phyloP scores from a whole-genome alignment of 2,888 invertebrate genomes.

The Margaritifera margaritifera region DNA sequence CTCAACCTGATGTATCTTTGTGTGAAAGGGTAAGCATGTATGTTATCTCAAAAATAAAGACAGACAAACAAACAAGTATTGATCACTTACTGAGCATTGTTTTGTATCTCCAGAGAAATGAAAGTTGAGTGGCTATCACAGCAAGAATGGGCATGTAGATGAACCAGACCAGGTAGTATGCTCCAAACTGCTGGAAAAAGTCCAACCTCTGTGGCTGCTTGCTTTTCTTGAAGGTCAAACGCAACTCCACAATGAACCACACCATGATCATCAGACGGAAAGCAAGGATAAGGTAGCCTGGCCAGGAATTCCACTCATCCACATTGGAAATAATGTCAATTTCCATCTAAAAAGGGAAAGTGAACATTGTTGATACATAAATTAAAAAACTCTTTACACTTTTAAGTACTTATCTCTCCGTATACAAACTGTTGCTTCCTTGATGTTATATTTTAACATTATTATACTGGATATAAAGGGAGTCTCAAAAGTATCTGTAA shows the following conservation, averaged over 20 bases:
- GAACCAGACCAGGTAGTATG: constrained; percentile 98
- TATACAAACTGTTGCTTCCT: too few species aligned
- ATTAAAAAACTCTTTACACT: neutral
- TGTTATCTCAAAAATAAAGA: too few species aligned
- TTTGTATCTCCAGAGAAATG: constrained; percentile 96
- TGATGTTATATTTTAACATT: too few species aligned
- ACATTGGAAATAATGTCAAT: constrained; percentile 96
- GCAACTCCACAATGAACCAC: constrained; percentile 86
- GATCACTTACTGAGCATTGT: constrained; percentile 85
- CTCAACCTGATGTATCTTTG: too few species aligned
- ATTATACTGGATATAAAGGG: too few species aligned
- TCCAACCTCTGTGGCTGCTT: constrained; percentile 88
- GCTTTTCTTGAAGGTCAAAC: constrained; percentile 85
- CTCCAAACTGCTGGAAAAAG: constrained; percentile 96
- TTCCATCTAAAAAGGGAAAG: constrained; percentile 82
- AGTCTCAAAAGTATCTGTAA: too few species aligned
- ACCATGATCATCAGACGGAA: constrained; percentile 89
- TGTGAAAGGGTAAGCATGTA: too few species aligned
- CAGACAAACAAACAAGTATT: neutral
- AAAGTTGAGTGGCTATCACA: constrained; percentile 92
- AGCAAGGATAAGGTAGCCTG: constrained; percentile 93
- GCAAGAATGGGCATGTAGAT: constrained; percentile 96
- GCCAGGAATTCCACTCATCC: constrained; percentile 98
- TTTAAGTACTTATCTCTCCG: too few species aligned
- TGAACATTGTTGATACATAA: neutral